These are phyloP conservation scores for Oppia nitens DNA, from an alignment of 1,140 invertebrate species.

Conservation along the genomic window DNA sequence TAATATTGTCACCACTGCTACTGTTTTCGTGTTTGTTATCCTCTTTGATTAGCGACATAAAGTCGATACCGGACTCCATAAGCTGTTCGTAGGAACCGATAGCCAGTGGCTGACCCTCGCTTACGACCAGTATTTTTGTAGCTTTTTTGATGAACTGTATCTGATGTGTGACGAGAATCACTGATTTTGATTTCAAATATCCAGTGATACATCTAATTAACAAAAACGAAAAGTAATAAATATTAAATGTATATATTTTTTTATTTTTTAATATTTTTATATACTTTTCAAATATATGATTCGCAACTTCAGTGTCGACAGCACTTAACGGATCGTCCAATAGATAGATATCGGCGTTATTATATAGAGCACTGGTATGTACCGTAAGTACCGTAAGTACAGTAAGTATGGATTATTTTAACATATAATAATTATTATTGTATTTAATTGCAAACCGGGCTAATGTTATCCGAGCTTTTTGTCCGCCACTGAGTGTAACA, in stretches of 20 bases:
- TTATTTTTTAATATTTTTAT: too few relatives aligned
- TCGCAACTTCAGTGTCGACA: conserved; percentile 33
- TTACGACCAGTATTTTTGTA: conserved; percentile 54
- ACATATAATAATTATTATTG: too few relatives aligned
- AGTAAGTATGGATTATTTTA: too few relatives aligned
- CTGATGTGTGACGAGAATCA: conserved; percentile 31
- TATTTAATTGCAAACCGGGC: too few relatives aligned
- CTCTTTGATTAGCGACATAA: conserved; percentile 9
- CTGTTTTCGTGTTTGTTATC: conserved; percentile 1
- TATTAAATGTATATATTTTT: too few relatives aligned
- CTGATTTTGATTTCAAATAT: conserved; percentile 31
- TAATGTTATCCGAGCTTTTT: conserved; percentile 63
- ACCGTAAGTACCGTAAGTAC: too few relatives aligned
- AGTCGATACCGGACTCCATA: conserved; percentile 17
- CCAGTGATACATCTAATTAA: conserved; percentile 39
- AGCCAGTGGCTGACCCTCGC: conserved; percentile 32
- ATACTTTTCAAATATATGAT: conserved; percentile 29
- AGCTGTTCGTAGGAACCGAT: conserved; percentile 19
- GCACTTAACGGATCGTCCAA: conserved; percentile 37
- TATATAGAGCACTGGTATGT: conserved; percentile 33
- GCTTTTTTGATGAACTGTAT: conserved; percentile 42
- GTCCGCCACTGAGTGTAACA: conserved; percentile 28
- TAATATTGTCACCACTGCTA: neutral
- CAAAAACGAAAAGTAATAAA: too few relatives aligned
- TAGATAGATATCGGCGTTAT: conserved; percentile 32